Conservation (phyloP, 2,888 invertebrate genomes). For the Baccha elongata region DNA sequence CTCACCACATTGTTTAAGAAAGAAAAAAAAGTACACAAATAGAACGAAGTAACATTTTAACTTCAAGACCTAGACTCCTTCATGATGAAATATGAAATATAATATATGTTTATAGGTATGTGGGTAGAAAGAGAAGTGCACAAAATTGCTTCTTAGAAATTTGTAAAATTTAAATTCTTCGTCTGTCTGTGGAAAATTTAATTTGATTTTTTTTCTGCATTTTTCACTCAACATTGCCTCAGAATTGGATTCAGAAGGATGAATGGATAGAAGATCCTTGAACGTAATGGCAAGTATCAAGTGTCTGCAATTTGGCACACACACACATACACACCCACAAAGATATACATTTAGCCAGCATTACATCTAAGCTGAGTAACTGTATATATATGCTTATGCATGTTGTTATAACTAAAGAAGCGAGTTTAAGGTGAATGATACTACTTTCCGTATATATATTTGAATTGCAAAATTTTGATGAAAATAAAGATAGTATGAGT, state of each 20-base stretch:
- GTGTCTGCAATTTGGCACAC: conserved; percentile 63
- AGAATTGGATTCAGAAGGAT: conserved; percentile 37
- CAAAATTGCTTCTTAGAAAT: conserved; percentile 67
- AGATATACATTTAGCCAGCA: conserved; percentile 18
- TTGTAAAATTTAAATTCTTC: conserved; percentile 69
- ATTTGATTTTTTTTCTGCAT: conserved; percentile 56
- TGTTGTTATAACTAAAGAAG: conserved; percentile 42
- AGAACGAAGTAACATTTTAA: conserved; percentile 56
- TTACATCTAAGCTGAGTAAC: neutral
- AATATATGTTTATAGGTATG: neutral
- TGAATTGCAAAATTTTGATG: conserved; percentile 42
- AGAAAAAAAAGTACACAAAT: neutral
- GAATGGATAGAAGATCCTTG: conserved; percentile 47
- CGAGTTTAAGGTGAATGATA: conserved; percentile 39
- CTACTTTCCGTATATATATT: conserved; percentile 20
- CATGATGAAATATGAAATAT: neutral
- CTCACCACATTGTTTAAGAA: conserved; percentile 26
- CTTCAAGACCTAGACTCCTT: conserved; percentile 19
- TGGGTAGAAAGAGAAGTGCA: conserved; percentile 15
- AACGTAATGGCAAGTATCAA: conserved; percentile 60
- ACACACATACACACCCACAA: neutral
- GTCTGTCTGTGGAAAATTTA: conserved; percentile 70
- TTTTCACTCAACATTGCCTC: conserved; percentile 14
- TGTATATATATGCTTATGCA: neutral
- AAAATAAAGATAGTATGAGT: neutral